phyloP scores from a whole-genome alignment of 2,113 vertebrate genomes.

The Ictalurus furcatus region DNA sequence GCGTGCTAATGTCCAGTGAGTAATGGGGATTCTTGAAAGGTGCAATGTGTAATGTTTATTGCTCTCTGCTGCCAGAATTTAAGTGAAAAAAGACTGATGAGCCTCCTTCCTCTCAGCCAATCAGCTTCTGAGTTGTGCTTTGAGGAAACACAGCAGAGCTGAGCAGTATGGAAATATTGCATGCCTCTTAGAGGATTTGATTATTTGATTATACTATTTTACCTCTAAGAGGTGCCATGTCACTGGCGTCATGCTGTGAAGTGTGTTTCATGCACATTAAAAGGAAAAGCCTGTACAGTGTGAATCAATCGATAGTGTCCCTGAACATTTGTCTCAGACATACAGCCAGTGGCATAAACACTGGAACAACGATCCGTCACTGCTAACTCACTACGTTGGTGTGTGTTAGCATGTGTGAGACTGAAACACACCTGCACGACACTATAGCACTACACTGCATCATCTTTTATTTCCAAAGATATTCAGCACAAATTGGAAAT shows the following conservation, averaged over 20 bases:
- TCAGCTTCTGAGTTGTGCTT: not conserved
- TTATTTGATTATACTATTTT: not conserved
- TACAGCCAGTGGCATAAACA: constrained; percentile 56
- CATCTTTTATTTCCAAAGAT: not conserved
- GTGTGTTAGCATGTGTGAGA: not conserved
- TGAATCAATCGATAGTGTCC: not conserved
- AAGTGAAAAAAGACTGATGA: not conserved
- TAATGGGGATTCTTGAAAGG: not conserved
- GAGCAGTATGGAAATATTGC: not conserved
- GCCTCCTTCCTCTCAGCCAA: not conserved
- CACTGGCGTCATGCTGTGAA: not conserved
- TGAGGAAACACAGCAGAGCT: not conserved
- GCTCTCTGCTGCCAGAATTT: not conserved
- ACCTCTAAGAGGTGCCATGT: not conserved
- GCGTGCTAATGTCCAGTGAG: not conserved
- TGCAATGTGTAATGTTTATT: not conserved
- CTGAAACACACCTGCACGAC: not conserved
- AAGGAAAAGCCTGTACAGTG: not conserved
- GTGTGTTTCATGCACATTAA: not conserved
- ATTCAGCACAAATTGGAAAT: not conserved
- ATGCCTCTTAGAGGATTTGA: not conserved
- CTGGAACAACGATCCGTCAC: not conserved
- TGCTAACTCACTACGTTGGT: not conserved
- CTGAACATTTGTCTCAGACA: not conserved
- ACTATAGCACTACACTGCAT: not conserved